Evolutionary conservation across 2,888 invertebrate genomes (phyloP).

Genomic region (Apamea monoglypha): DNA sequence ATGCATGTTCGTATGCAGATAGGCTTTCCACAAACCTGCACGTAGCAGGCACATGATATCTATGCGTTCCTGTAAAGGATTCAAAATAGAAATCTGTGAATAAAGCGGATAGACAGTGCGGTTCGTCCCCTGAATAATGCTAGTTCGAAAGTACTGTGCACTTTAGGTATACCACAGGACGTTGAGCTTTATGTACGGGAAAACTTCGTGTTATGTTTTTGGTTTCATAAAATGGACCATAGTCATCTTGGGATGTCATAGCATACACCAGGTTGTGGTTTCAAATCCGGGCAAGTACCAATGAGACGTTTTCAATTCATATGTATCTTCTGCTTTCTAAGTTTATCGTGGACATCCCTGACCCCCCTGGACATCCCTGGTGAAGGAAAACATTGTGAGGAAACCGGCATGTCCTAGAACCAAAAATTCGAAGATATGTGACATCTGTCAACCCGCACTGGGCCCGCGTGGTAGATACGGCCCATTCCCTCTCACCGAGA

Average conservation of each 20-base stretch:
- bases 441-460: too few species aligned
- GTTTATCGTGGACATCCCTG: too few species aligned
- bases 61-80: constrained; percentile 34
- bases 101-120: constrained; percentile 48
- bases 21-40: constrained; percentile 24
- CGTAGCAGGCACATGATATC: constrained; percentile 16
- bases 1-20: constrained; percentile 41
- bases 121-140: constrained; percentile 43
- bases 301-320: not conserved
- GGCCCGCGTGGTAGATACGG: too few species aligned
- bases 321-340: not conserved
- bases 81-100: constrained; percentile 51
- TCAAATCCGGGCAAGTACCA: too few species aligned
- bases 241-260: not conserved
- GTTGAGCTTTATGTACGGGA: constrained; percentile 6
- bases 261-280: not conserved
- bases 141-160: constrained; percentile 20
- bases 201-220: constrained; percentile 13
- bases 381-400: too few species aligned
- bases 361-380: too few species aligned
- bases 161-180: constrained; percentile 16
- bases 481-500: too few species aligned
- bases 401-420: too few species aligned
- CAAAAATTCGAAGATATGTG: too few species aligned
- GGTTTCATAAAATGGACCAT: not conserved